These are phyloP conservation scores for Sebastes steindachneri DNA, from an alignment of 2,797 vertebrate genomes.

Conservation along the genomic window DNA sequence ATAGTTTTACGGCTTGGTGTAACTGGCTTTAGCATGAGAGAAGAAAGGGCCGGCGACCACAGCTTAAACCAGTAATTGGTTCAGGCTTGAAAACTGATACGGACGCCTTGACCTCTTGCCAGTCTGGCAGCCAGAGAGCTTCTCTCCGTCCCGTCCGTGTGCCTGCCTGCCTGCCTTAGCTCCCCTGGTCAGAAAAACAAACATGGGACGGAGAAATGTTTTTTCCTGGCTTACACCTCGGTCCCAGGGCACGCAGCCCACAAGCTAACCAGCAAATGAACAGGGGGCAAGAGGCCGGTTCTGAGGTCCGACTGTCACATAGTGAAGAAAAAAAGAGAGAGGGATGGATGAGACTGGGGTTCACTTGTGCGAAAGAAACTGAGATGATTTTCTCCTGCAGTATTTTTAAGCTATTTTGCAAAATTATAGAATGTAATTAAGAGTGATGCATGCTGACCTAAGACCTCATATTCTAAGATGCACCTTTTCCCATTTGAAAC, in stretches of 20 bases:
- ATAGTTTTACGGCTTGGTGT: constrained; percentile 76
- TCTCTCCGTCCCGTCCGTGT: constrained; percentile 56
- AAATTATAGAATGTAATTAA: not conserved
- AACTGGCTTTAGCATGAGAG: constrained; percentile 73
- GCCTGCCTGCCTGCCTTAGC: constrained; percentile 46
- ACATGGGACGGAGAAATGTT: constrained; percentile 66
- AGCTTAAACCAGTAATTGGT: constrained; percentile 78
- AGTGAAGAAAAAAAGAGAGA: constrained; percentile 22
- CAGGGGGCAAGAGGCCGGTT: constrained; percentile 58
- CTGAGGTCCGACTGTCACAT: constrained; percentile 63
- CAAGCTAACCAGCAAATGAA: constrained; percentile 59
- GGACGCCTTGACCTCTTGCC: constrained; percentile 60
- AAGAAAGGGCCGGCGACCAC: constrained; percentile 70
- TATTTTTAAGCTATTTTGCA: not conserved
- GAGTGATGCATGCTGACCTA: not conserved
- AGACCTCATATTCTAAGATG: not conserved
- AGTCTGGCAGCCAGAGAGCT: constrained; percentile 60
- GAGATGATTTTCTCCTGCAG: constrained; percentile 16
- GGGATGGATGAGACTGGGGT: constrained; percentile 27
- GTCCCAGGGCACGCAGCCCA: constrained; percentile 64
- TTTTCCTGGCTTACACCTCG: constrained; percentile 79
- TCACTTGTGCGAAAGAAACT: constrained; percentile 46
- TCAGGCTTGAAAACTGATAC: constrained; percentile 73
- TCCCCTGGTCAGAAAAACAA: constrained; percentile 79
- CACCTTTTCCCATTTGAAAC: not conserved